Conservation (phyloP, 2,113 vertebrate species). For the Pituophis catenifer region DNA sequence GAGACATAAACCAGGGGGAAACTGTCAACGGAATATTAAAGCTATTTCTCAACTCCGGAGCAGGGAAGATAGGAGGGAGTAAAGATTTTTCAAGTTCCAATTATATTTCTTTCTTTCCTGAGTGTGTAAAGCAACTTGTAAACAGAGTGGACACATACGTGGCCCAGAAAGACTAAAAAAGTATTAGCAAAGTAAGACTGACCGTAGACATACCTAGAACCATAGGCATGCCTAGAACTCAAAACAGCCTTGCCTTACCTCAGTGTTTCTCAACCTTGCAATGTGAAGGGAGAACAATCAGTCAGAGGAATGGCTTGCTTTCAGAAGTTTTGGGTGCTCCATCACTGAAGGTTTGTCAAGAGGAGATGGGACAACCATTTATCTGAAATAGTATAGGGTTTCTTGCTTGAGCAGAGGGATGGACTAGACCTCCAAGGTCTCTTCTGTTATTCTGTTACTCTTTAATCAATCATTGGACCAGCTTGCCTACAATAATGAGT, state of each 20-base stretch:
- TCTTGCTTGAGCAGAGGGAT: background rate
- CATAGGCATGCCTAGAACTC: background rate
- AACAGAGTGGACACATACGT: background rate
- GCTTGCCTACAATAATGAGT: too few species aligned
- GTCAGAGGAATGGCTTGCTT: too few species aligned
- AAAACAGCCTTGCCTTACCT: background rate
- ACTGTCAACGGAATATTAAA: slow-evolving; percentile 16
- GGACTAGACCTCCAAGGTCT: background rate
- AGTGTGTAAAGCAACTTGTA: background rate
- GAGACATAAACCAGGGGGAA: background rate
- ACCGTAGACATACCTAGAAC: background rate
- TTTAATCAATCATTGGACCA: background rate
- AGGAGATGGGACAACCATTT: too few species aligned
- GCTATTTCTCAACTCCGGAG: slow-evolving; percentile 29
- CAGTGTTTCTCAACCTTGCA: background rate
- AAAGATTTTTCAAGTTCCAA: background rate
- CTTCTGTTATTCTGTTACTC: background rate
- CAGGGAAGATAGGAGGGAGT: background rate
- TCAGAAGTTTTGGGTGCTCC: too few species aligned
- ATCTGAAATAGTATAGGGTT: too few species aligned
- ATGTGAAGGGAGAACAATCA: too few species aligned
- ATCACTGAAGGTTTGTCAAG: too few species aligned
- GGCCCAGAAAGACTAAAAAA: background rate
- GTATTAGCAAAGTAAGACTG: accelerated
- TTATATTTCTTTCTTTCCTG: slow-evolving; percentile 7